Evolutionary conservation across 2,113 vertebrate species (phyloP).

Genomic region (Sialia sialis): DNA sequence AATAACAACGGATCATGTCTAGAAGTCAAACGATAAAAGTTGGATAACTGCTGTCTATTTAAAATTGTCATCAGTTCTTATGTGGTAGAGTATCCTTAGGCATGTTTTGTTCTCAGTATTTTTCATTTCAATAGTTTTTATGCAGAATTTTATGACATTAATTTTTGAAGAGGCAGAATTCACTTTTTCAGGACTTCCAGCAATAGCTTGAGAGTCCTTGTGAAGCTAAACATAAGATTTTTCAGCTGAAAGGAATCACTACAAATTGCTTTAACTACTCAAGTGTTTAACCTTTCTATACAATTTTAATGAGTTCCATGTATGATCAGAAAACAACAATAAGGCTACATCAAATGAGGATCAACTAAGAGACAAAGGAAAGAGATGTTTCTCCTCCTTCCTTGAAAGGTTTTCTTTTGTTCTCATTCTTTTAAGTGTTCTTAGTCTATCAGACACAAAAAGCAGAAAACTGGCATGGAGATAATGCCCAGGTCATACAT

Average conservation of each 20-base stretch:
- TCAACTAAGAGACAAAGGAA: not conserved
- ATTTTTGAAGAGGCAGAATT: conserved; percentile 26
- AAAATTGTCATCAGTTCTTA: conserved; percentile 61
- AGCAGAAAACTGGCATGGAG: not conserved
- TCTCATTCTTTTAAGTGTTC: not conserved
- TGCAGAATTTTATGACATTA: not conserved
- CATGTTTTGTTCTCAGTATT: conserved; percentile 9
- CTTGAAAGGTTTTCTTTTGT: conserved; percentile 2
- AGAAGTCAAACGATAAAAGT: not conserved
- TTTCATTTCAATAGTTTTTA: not conserved
- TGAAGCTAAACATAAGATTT: not conserved
- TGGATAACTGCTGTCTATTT: conserved; percentile 50
- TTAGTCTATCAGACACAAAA: not conserved
- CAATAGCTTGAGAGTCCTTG: not conserved
- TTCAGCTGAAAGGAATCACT: not conserved
- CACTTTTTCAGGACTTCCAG: not conserved
- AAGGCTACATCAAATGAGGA: not conserved
- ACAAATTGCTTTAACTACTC: not conserved
- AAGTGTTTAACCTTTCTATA: not conserved
- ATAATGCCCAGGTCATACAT: not conserved
- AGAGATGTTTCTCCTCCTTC: not conserved
- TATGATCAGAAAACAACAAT: conserved; percentile 8
- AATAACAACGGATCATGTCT: not conserved
- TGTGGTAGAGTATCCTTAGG: conserved; percentile 16
- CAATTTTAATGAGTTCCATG: not conserved